Percentiles rank a stretch among this genome's conserved stretches.
Evolutionary conservation across 2,797 vertebrate genomes (phyloP).

Genomic region (Oreortyx pictus): DNA sequence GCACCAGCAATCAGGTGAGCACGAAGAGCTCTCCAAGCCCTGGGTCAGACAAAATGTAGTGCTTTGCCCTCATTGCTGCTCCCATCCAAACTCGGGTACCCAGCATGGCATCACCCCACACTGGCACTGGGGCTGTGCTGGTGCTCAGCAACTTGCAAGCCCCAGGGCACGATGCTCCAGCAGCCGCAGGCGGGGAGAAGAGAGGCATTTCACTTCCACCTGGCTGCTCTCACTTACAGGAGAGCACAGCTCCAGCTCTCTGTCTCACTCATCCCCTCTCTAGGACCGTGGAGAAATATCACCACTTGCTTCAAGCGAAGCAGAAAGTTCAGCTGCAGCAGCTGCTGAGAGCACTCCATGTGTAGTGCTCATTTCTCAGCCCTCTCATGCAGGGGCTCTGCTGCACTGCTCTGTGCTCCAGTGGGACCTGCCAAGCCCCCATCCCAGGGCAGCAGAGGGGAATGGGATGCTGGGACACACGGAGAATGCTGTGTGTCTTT

Average conservation of each 20-base stretch:
- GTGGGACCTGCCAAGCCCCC: neutral
- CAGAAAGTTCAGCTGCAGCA: constrained; percentile 20
- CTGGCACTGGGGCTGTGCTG: neutral
- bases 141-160: neutral
- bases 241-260: constrained; percentile 15
- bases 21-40: neutral
- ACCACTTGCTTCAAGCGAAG: constrained; percentile 11
- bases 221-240: neutral
- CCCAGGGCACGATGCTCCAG: neutral
- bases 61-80: neutral
- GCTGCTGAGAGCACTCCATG: constrained; percentile 44
- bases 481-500: too few relatives aligned
- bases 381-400: neutral
- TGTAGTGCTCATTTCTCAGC: constrained; percentile 20
- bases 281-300: neutral
- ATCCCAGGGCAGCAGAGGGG: accelerated
- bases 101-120: accelerated
- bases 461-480: neutral
- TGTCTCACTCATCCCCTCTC: neutral
- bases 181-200: constrained; percentile 16
- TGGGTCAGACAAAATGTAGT: neutral
- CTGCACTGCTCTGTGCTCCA: neutral
- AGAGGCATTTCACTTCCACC: constrained; percentile 44
- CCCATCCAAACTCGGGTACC: neutral
- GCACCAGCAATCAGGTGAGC: constrained; percentile 22